Evolutionary conservation across 1,140 invertebrate species (phyloP).

Genomic region (Orchestia grillus): DNA sequence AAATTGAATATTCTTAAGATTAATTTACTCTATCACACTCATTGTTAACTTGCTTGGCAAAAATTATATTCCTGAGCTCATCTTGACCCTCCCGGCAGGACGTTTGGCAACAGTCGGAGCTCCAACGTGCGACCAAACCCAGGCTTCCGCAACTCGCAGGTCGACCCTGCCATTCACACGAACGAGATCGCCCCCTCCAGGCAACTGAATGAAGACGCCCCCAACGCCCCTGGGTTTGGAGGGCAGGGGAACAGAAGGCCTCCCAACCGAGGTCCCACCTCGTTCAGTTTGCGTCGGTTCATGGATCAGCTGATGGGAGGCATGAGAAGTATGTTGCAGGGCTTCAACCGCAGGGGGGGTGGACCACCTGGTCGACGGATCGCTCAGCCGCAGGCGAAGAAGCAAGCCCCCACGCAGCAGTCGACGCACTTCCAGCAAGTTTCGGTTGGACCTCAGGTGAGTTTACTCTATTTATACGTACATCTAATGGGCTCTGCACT

Average conservation of each 20-base stretch:
- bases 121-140: neutral
- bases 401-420: neutral
- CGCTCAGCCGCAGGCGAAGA: constrained; percentile 19
- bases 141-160: constrained; percentile 19
- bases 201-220: constrained; percentile 22
- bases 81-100: neutral
- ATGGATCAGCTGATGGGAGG: constrained; percentile 37
- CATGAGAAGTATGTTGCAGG: constrained; percentile 21
- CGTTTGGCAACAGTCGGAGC: constrained; percentile 14
- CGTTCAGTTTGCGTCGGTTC: constrained; percentile 8
- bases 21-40: too few species aligned
- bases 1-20: too few species aligned
- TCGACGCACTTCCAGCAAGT: constrained; percentile 2
- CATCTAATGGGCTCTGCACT: too few species aligned
- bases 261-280: neutral
- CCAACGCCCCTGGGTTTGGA: constrained; percentile 38
- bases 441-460: neutral
- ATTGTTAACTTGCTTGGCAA: too few species aligned
- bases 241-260: neutral
- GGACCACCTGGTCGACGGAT: neutral
- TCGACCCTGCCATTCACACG: constrained; percentile 23
- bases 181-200: constrained; percentile 40
- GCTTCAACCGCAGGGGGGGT: constrained; percentile 23
- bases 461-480: neutral
- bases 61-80: too few species aligned